Conservation (phyloP, 2,888 invertebrate genomes). For the Tipula confusa region DNA sequence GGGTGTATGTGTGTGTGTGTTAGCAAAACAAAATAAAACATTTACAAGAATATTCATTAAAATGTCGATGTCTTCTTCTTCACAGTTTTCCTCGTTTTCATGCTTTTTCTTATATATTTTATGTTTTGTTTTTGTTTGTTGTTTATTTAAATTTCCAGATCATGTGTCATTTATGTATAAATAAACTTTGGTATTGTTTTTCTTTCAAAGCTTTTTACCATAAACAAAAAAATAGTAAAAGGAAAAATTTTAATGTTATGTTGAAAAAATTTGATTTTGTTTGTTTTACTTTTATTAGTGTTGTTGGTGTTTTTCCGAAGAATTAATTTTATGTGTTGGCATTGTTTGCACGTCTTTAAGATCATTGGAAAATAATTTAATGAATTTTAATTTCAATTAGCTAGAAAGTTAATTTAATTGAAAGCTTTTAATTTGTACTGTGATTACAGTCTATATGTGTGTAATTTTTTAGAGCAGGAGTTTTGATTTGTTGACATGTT, state of each 20-base stretch:
- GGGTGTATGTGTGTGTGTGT: no score
- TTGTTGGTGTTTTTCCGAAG: neutral
- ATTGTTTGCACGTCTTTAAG: neutral
- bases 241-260: neutral
- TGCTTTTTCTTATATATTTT: no score
- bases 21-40: no score
- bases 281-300: neutral
- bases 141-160: slow-evolving; percentile 6
- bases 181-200: neutral
- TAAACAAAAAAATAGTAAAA: no score
- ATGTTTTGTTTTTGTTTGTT: no score
- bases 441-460: no score
- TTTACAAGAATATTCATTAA: neutral
- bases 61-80: neutral
- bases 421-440: neutral
- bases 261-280: neutral
- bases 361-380: neutral
- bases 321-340: neutral
- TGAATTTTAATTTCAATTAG: neutral
- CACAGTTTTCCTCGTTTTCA: neutral
- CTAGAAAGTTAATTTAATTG: neutral
- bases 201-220: neutral
- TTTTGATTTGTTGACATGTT: no score
- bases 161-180: slow-evolving; percentile 3
- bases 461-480: no score